Conservation (phyloP, 2,113 vertebrate species). For the Laticauda laticaudata region DNA sequence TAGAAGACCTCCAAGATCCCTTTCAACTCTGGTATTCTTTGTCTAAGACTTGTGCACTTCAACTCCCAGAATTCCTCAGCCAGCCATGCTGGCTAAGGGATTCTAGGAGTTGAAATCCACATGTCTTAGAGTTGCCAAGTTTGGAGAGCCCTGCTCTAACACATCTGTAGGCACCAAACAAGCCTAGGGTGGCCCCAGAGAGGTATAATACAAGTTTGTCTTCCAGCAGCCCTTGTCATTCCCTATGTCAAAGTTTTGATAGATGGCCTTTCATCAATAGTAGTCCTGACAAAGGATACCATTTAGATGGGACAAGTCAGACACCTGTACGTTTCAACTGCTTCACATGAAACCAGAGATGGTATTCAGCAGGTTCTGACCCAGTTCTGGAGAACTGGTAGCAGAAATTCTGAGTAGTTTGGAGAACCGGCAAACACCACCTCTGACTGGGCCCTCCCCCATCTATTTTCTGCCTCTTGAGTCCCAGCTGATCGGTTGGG, state of each 20-base stretch:
- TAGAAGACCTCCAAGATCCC: background rate
- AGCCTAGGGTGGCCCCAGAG: background rate
- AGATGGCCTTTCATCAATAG: background rate
- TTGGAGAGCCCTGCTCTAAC: background rate
- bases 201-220: background rate
- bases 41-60: background rate
- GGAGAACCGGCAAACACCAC: too few relatives aligned
- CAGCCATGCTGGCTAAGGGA: background rate
- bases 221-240: background rate
- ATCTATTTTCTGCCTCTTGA: too few relatives aligned
- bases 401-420: too few relatives aligned
- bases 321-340: background rate
- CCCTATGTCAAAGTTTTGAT: background rate
- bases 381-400: too few relatives aligned
- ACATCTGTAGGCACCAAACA: background rate
- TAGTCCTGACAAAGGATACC: background rate
- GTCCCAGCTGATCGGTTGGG: too few relatives aligned
- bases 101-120: background rate
- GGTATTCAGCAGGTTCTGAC: too few relatives aligned
- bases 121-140: background rate
- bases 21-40: background rate
- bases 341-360: background rate
- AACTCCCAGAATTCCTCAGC: background rate
- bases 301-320: background rate
- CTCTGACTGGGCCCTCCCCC: too few relatives aligned